Evolutionary conservation across 2,113 vertebrate genomes (phyloP), one percentile per base, ranked within the genome.

Genomic region (Felis chaus): DNA sequence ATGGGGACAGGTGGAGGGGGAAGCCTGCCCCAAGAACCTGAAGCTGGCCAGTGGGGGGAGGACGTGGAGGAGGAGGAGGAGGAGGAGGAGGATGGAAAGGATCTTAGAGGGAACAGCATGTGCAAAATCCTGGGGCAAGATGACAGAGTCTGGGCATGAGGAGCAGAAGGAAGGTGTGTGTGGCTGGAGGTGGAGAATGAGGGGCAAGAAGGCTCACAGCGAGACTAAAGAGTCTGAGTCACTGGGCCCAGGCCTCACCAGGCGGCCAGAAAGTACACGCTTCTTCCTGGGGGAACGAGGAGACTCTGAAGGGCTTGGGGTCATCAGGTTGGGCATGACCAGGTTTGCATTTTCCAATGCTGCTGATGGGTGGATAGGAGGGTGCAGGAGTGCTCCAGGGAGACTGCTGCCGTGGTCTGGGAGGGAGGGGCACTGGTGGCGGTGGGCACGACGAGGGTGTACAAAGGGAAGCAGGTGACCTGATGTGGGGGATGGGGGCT

Each of bases 381-480:
- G 2, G 1, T 16, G 39, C 61, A 31, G 15, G 27, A 1, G 48
- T n/a, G 73, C 33, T 36, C 65, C 25, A 1, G 48, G 15, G 14
- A n/a, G 27, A 71, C 3, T 3, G 4, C 63, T 27, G 61, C 61
- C 7, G 1, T 1, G 2, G 61, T 73, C 19, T 1, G 7, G 8
- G 84, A n/a, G 7, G 8, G 84, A n/a, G 84, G 82, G 71, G 23
- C 1, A 9, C 18, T 13, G 39, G 27, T 0, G 3, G 92, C 18
- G 14, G 55, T 3, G 16, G 36, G 3, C 53, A 48, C 2, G 14
- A 19, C 45, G 16, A 39, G 68, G 33, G 50, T 11, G 19, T 16
- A 0, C 0, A 3, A 55, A n/a, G 45, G 45, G 41, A 48, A 53
- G 74, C 48, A 15, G 81, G 76, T 6, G 29, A n/a, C 18, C 45